Conservation (phyloP, 2,113 vertebrate genomes). For the Rhinolophus sinicus region DNA sequence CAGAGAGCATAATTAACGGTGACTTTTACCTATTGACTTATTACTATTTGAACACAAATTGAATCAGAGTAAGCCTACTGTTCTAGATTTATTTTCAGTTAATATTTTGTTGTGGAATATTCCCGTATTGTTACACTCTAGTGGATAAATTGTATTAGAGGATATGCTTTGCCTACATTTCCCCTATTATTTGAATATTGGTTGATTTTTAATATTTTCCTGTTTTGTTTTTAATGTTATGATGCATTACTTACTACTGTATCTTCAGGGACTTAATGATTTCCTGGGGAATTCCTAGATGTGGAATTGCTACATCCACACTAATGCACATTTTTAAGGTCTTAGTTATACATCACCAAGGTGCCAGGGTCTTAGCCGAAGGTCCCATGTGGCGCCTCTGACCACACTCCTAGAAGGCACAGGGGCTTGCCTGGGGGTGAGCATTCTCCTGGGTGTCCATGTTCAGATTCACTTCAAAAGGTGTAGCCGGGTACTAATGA, state of each 20-base stretch:
- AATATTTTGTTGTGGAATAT: not conserved
- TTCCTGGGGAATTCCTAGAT: not conserved
- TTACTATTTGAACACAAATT: not conserved
- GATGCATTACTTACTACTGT: not conserved
- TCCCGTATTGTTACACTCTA: not conserved
- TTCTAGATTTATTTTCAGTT: not conserved
- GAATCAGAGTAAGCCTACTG: accelerated
- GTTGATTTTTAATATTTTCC: not conserved
- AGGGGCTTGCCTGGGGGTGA: not conserved
- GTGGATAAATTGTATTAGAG: not conserved
- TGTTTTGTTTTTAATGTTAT: not conserved
- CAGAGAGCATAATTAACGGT: not conserved
- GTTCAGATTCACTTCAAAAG: not conserved
- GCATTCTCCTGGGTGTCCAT: not conserved
- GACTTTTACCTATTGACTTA: not conserved
- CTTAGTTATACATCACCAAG: not conserved
- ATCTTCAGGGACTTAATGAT: not conserved
- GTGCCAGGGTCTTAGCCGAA: not conserved
- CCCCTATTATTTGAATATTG: not conserved
- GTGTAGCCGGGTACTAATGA: not conserved
- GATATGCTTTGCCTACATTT: not conserved
- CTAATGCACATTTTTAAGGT: not conserved
- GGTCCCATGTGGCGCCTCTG: accelerated
- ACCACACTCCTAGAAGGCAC: not conserved
- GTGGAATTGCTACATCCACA: not conserved